phyloP scores from a whole-genome alignment of 2,113 vertebrate genomes.

The Silurus asotus region DNA sequence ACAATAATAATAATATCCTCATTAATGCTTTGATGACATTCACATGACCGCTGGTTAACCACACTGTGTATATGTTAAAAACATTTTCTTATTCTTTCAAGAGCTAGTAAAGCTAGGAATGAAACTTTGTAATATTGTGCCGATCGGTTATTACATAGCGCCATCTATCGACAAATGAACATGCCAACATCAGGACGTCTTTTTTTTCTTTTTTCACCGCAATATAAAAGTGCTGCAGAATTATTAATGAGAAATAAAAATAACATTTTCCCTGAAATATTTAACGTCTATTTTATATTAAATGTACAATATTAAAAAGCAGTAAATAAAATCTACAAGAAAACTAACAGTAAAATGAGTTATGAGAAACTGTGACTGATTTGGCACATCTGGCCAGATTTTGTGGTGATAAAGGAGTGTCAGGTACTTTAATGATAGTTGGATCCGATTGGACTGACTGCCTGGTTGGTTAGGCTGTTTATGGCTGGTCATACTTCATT shows the following conservation, averaged over 20 bases:
- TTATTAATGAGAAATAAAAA: too few species aligned
- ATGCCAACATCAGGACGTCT: background rate
- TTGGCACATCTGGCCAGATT: background rate
- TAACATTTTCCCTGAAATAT: background rate
- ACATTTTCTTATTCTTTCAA: background rate
- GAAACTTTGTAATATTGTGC: too few species aligned
- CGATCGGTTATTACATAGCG: conserved; percentile 14
- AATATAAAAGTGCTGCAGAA: background rate
- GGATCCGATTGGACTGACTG: background rate
- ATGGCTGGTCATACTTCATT: background rate
- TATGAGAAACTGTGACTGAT: too few species aligned
- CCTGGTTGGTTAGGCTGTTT: background rate
- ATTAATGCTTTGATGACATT: background rate
- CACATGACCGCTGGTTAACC: background rate
- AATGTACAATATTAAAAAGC: background rate
- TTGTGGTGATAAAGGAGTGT: background rate
- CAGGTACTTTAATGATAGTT: background rate
- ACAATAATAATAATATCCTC: too few species aligned
- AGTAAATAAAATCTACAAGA: background rate
- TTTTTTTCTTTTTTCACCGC: background rate
- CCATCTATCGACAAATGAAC: background rate
- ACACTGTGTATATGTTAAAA: background rate
- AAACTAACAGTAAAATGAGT: background rate
- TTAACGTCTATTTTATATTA: background rate
- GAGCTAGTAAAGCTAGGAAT: background rate